phyloP scores from a whole-genome alignment of 2,888 invertebrate genomes.

The Eurytoma adleriae region DNA sequence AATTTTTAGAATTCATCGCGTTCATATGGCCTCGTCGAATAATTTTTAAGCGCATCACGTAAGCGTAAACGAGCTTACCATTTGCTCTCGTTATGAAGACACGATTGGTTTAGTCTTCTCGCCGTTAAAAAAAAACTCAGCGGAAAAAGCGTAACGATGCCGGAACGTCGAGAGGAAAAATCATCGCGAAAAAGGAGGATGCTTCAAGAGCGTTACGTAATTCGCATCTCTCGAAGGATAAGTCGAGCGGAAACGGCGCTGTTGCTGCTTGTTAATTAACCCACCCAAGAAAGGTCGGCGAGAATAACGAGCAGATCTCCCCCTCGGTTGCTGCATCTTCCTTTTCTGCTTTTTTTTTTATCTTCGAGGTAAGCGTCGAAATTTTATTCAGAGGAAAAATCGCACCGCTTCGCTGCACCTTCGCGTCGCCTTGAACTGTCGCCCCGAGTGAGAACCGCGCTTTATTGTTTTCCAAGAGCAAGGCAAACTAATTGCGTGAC shows the following conservation, averaged over 20 bases:
- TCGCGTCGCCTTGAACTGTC: not conserved
- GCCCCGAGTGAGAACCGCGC: not conserved
- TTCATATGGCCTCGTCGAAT: no score
- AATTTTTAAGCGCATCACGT: no score
- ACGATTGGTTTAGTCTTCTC: no score
- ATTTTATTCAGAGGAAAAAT: slow-evolving; percentile 32
- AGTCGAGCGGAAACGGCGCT: slow-evolving; percentile 52
- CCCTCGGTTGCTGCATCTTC: slow-evolving; percentile 1
- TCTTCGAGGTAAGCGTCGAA: slow-evolving; percentile 23
- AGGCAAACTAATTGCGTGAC: no score
- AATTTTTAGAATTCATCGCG: no score
- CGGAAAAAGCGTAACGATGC: no score
- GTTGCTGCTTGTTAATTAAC: slow-evolving; percentile 59
- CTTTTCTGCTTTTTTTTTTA: no score
- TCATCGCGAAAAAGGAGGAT: slow-evolving; percentile 19
- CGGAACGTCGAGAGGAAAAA: not conserved
- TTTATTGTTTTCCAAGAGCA: no score
- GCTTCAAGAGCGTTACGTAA: slow-evolving; percentile 52
- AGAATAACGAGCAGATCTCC: slow-evolving; percentile 53
- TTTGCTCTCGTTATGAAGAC: no score
- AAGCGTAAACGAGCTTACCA: no score
- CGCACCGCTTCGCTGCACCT: not conserved
- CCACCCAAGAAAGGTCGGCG: slow-evolving; percentile 48
- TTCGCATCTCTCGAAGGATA: slow-evolving; percentile 52
- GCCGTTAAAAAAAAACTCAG: no score